A percentile compares a stretch with the other conserved stretches of the same genome.
phyloP scores from a whole-genome alignment of 1,140 invertebrate genomes.

The Sipha flava region DNA sequence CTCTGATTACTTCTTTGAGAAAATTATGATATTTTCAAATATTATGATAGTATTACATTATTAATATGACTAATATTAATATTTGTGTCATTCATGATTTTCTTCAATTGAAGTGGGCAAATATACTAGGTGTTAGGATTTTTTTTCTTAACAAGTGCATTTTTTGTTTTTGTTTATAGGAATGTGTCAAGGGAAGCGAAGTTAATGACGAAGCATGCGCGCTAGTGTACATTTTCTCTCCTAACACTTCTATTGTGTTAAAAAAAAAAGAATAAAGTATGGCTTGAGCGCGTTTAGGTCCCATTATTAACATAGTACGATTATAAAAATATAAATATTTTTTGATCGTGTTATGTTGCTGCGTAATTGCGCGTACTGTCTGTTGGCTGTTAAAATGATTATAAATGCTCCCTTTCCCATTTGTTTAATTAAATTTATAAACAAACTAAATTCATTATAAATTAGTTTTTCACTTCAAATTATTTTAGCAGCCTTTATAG shows the following conservation, averaged over 20 bases:
- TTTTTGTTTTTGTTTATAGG: constrained; percentile 33
- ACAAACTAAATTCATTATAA: not conserved
- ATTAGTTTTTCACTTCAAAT: not conserved
- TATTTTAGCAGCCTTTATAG: not conserved
- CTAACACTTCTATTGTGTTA: constrained; percentile 29
- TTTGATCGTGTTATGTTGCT: constrained; percentile 13
- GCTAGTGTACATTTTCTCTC: constrained; percentile 31
- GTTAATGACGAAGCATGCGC: constrained; percentile 25
- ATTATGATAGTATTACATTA: not conserved
- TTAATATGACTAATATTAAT: not conserved
- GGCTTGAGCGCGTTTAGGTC: constrained; percentile 24
- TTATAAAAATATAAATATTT: not conserved
- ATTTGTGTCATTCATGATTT: not conserved
- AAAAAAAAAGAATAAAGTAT: constrained; percentile 15
- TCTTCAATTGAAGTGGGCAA: constrained; percentile 7
- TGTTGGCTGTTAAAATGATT: constrained; percentile 11
- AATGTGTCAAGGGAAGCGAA: constrained; percentile 29
- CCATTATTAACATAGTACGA: constrained; percentile 8
- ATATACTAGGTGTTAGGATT: constrained; percentile 19
- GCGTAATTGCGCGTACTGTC: constrained; percentile 14
- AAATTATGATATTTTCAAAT: not conserved
- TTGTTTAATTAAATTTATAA: not conserved
- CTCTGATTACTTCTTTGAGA: not conserved
- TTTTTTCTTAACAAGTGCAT: constrained; percentile 32
- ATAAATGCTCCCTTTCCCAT: not conserved